phyloP scores from a whole-genome alignment of 1,140 invertebrate species.

The Acyrthosiphon pisum region DNA sequence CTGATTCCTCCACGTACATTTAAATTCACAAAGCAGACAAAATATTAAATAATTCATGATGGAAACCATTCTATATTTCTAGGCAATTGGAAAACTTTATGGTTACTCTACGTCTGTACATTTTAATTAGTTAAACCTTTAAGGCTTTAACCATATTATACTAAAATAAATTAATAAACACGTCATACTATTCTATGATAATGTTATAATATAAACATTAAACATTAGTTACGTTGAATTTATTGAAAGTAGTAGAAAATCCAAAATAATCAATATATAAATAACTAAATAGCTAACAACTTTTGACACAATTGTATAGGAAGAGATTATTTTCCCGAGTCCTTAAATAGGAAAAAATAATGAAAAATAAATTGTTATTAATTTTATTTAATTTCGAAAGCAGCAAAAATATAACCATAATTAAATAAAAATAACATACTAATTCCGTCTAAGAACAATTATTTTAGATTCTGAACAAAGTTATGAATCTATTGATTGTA shows the following conservation, averaged over 20 bases:
- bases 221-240: background rate
- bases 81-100: background rate
- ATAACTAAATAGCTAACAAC: background rate
- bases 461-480: no score
- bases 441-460: no score
- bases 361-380: no score
- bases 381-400: background rate
- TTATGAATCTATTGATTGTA: no score
- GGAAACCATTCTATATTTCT: constrained; percentile 20
- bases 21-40: constrained; percentile 35
- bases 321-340: background rate
- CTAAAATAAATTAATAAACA: constrained; percentile 14
- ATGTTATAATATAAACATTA: background rate
- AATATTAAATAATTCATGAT: constrained; percentile 31
- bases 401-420: background rate
- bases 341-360: background rate
- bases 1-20: constrained; percentile 43
- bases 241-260: background rate
- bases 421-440: background rate
- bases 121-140: background rate
- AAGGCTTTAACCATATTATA: constrained; percentile 9
- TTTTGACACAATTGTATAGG: background rate
- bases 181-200: background rate
- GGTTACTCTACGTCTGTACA: background rate
- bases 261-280: background rate